Conservation (phyloP, 2,797 vertebrate species). For the Sebastes trivittatus region DNA sequence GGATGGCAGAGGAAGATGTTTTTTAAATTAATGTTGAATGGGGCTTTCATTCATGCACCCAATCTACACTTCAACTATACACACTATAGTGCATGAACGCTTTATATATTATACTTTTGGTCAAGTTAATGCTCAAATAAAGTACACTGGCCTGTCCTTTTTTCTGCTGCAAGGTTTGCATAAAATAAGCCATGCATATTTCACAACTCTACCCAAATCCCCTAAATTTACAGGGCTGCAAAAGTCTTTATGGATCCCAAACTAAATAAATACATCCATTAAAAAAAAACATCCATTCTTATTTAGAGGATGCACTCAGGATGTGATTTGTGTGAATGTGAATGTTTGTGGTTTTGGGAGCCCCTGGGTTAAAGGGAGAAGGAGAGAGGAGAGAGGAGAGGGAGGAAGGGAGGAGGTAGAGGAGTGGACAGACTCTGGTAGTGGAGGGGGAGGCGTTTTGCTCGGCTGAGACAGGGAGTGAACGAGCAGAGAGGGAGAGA, state of each 20-base stretch:
- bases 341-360: conserved; percentile 14
- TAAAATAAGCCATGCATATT: too few relatives aligned
- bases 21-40: too few relatives aligned
- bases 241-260: background rate
- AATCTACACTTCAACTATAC: too few relatives aligned
- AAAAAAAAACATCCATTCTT: background rate
- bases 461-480: conserved; percentile 74
- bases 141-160: too few relatives aligned
- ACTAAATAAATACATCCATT: background rate
- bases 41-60: background rate
- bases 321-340: background rate
- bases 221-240: background rate
- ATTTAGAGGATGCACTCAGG: background rate
- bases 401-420: conserved; percentile 27
- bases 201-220: background rate
- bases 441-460: conserved; percentile 82
- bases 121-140: too few relatives aligned
- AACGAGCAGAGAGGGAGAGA: conserved; percentile 68
- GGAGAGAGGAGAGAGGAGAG: background rate
- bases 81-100: too few relatives aligned
- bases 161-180: too few relatives aligned
- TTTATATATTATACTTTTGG: too few relatives aligned
- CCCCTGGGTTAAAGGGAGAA: conserved; percentile 32
- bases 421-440: conserved; percentile 77
- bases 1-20: too few relatives aligned